phyloP scores from a whole-genome alignment of 1,140 invertebrate species.

The Tachypleus tridentatus region DNA sequence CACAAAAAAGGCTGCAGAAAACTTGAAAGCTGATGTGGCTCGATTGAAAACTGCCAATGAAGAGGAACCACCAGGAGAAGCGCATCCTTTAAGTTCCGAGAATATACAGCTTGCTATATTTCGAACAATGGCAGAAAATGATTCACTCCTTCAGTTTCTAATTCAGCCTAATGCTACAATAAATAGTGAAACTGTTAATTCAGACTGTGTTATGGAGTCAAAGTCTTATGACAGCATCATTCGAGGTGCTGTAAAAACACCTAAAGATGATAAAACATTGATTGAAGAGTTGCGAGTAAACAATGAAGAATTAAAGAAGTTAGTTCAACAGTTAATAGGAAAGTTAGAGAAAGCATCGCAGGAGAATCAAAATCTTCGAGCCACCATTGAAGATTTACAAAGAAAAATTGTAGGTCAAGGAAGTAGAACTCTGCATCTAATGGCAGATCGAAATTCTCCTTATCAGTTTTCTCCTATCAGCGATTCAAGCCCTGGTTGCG shows the following conservation, averaged over 20 bases:
- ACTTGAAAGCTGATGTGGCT: neutral
- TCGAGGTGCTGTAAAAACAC: conserved; percentile 6
- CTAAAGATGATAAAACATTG: conserved; percentile 14
- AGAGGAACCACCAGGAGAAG: neutral
- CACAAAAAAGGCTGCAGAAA: neutral
- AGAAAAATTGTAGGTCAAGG: neutral
- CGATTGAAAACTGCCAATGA: neutral
- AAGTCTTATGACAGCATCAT: neutral
- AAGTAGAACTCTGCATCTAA: too few species aligned
- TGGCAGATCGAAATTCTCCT: too few species aligned
- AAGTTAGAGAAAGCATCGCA: conserved; percentile 8
- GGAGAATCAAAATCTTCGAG: conserved; percentile 3
- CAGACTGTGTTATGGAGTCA: neutral
- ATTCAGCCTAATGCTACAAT: neutral
- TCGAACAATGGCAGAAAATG: conserved; percentile 10
- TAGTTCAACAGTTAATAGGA: conserved; percentile 7
- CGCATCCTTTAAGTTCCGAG: neutral
- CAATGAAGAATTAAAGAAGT: conserved; percentile 8
- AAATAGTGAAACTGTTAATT: neutral
- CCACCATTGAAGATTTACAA: neutral
- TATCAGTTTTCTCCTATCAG: neutral
- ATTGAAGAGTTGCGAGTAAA: conserved; percentile 13
- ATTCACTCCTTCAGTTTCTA: conserved; percentile 13
- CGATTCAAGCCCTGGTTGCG: neutral
- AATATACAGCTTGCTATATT: conserved; percentile 7